phyloP scores from a whole-genome alignment of 2,888 invertebrate genomes.

The Ellobium chinense region DNA sequence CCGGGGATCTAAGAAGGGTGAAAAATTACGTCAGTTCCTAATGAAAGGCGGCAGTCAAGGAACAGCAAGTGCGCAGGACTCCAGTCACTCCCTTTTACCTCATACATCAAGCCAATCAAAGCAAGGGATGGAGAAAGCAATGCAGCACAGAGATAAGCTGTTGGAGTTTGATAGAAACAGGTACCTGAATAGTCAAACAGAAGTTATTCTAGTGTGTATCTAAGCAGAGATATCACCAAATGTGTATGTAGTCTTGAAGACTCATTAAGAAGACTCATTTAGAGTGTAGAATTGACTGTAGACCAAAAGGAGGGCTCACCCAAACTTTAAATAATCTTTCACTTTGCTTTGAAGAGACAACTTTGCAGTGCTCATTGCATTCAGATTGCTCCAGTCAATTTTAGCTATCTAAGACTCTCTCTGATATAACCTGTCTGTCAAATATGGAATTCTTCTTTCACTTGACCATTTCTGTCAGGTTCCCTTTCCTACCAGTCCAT shows the following conservation, averaged over 20 bases:
- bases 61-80: constrained; percentile 6
- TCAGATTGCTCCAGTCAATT: too few relatives aligned
- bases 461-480: too few relatives aligned
- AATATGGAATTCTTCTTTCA: too few relatives aligned
- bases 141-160: constrained; percentile 88
- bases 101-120: constrained; percentile 53
- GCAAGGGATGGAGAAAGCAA: constrained; percentile 85
- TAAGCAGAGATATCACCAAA: neutral
- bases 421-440: too few relatives aligned
- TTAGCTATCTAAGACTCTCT: too few relatives aligned
- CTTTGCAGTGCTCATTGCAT: too few relatives aligned
- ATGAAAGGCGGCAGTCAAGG: constrained; percentile 79
- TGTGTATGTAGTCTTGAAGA: neutral
- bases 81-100: constrained; percentile 50
- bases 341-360: neutral
- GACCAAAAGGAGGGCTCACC: too few relatives aligned
- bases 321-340: too few relatives aligned
- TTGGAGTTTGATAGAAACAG: constrained; percentile 91
- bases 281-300: too few relatives aligned
- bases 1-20: constrained; percentile 85
- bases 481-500: too few relatives aligned
- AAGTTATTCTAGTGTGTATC: neutral
- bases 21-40: constrained; percentile 83
- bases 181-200: constrained; percentile 78
- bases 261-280: too few relatives aligned